Evolutionary conservation across 2,113 vertebrate species (phyloP).

Genomic region (Cranoglanis bouderius): DNA sequence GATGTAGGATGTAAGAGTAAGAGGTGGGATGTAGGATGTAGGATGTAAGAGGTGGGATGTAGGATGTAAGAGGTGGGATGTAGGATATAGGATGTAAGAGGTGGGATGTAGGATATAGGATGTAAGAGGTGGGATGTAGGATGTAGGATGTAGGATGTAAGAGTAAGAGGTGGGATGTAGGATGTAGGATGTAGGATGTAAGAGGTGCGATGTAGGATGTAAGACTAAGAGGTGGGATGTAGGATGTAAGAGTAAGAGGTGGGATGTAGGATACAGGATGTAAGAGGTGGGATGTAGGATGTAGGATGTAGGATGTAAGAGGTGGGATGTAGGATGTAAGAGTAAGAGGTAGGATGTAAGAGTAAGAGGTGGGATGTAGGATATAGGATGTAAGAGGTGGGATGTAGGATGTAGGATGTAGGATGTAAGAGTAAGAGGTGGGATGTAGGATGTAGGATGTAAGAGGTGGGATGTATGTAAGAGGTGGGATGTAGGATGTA

Average conservation of each 20-base stretch:
- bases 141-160: neutral
- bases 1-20: neutral
- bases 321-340: neutral
- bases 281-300: neutral
- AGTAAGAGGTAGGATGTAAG: neutral
- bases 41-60: neutral
- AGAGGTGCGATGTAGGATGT: neutral
- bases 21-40: neutral
- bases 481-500: neutral
- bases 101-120: neutral
- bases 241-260: neutral
- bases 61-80: neutral
- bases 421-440: neutral
- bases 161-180: neutral
- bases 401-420: neutral
- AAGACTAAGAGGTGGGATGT: neutral
- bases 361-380: neutral
- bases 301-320: neutral
- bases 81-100: neutral
- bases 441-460: neutral
- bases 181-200: too few species aligned
- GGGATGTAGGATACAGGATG: neutral
- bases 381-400: too few species aligned
- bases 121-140: neutral
- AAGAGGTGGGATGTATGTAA: neutral